These are phyloP conservation scores for Mergus octosetaceus DNA, from an alignment of 2,797 vertebrate genomes.

Conservation along the genomic window DNA sequence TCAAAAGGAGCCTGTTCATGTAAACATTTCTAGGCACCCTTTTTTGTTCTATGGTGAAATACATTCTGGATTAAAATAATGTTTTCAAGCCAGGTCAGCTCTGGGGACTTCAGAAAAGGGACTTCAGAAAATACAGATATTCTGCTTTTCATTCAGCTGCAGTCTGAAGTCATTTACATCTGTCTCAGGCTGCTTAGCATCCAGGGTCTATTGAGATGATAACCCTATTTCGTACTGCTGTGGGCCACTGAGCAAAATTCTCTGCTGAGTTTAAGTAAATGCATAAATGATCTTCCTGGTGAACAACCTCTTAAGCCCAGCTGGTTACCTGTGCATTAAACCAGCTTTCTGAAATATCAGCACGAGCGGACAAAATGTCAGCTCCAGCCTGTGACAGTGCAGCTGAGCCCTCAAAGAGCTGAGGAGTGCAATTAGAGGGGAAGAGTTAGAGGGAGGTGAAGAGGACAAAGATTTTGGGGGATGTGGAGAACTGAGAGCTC, in stretches of 20 bases:
- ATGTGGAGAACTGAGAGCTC: not conserved
- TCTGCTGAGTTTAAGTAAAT: slow-evolving; percentile 37
- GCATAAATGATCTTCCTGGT: slow-evolving; percentile 38
- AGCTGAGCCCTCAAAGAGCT: not conserved
- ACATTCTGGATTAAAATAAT: not conserved
- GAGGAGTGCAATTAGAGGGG: not conserved
- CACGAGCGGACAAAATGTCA: not conserved
- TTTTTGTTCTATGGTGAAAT: not conserved
- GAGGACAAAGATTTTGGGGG: not conserved
- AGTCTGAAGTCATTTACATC: slow-evolving; percentile 15
- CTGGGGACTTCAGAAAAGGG: not conserved
- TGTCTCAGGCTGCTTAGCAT: slow-evolving; percentile 23
- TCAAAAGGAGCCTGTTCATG: not conserved
- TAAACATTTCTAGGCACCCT: not conserved
- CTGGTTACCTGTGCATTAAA: slow-evolving; percentile 46
- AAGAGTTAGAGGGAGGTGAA: not conserved
- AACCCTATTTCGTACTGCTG: not conserved
- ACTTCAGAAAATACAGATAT: not conserved
- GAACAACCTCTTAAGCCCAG: slow-evolving; percentile 29
- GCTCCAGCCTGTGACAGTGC: not conserved
- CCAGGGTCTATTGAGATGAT: slow-evolving; percentile 42
- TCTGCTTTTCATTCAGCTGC: not conserved
- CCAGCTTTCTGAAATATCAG: not conserved
- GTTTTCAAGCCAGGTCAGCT: not conserved
- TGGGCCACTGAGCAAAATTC: slow-evolving; percentile 36